Evolutionary conservation across 1,140 invertebrate genomes (phyloP).

Genomic region (Brevipalpus yothersi): DNA sequence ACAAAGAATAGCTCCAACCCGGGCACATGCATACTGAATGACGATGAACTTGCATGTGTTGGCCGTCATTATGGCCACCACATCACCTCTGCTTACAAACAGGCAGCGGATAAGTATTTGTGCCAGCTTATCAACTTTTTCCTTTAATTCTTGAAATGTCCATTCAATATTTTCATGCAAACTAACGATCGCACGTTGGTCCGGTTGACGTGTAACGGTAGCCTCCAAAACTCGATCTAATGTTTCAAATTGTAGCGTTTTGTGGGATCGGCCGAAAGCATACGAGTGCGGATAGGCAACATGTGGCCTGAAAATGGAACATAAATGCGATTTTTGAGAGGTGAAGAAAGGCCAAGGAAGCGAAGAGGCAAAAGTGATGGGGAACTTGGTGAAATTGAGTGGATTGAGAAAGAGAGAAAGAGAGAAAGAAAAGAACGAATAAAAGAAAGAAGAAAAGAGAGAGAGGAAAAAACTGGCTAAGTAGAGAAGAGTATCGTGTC

Average conservation of each 20-base stretch:
- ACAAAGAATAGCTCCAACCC: slow-evolving; percentile 32
- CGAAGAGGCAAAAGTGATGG: too few relatives aligned
- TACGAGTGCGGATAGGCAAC: background rate
- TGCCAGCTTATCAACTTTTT: slow-evolving; percentile 5
- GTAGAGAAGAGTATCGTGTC: background rate
- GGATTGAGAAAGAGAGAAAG: too few relatives aligned
- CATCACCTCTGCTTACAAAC: slow-evolving; percentile 35
- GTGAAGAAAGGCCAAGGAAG: too few relatives aligned
- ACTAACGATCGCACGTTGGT: slow-evolving; percentile 1
- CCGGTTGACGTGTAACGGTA: background rate
- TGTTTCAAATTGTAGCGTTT: background rate
- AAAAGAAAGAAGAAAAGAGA: too few relatives aligned
- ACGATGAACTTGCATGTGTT: slow-evolving; percentile 62
- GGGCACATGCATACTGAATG: slow-evolving; percentile 42
- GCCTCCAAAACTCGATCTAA: background rate
- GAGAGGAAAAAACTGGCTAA: too few relatives aligned
- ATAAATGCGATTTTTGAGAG: too few relatives aligned
- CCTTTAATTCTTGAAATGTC: slow-evolving; percentile 8
- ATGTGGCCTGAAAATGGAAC: background rate
- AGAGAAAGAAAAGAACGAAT: too few relatives aligned
- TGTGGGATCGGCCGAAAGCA: background rate
- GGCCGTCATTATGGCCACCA: slow-evolving; percentile 64
- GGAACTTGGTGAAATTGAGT: too few relatives aligned
- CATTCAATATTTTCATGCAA: slow-evolving; percentile 4
- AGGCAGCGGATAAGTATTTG: slow-evolving; percentile 1